Evolutionary conservation across 1,140 invertebrate genomes (phyloP), one percentile per base, ranked within the genome.

Genomic region (Pachypeltis micranthus): DNA sequence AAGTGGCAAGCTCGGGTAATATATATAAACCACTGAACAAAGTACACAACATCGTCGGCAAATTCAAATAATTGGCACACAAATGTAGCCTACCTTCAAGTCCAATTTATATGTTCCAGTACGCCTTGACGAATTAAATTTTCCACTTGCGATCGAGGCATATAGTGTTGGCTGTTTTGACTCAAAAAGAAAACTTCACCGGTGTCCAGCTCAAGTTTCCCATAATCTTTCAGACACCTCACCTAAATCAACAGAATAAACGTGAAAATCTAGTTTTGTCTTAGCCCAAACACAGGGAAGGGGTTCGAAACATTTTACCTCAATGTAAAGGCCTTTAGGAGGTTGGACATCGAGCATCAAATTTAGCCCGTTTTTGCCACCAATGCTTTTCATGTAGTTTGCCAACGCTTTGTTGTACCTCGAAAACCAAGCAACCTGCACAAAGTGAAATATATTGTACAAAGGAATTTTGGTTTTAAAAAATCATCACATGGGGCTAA

Each of bases 151-250:
- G 84, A 81, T 66, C 91, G 80, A 10, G 92, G 87, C 29, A 98
- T 74, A 71, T 93, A 89, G 76, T 97, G 92, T 76, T 90, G 86
- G 68, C 87, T 94, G 72, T 97, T 91, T 74, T 94, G 94, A 73
- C 91, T 93, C 0, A 98, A 76, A 59, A 87, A 80, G 24, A 98
- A 82, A 0, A 88, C 81, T 71, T 90, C 87, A 34, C 95, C 96
- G 79, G 95, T 89, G 70, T 93, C 92, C 16, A 95, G 79, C 75
- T 98, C 94, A 71, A 94, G 85, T 75, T 91, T 91, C 0, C 95
- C 95, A 78, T 93, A 94, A 75, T 98, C 92, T 47, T 81, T 76
- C 25, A 96, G 70, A 74, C 93, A 96, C 28, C 90, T 77, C 1
- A 96, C 93, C 84, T 87, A 59, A 62, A 75, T 72, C 61, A 63